Evolutionary conservation across 2,113 vertebrate genomes (phyloP), one percentile per base, ranked within the genome.

Genomic region (Quiscalus mexicanus): DNA sequence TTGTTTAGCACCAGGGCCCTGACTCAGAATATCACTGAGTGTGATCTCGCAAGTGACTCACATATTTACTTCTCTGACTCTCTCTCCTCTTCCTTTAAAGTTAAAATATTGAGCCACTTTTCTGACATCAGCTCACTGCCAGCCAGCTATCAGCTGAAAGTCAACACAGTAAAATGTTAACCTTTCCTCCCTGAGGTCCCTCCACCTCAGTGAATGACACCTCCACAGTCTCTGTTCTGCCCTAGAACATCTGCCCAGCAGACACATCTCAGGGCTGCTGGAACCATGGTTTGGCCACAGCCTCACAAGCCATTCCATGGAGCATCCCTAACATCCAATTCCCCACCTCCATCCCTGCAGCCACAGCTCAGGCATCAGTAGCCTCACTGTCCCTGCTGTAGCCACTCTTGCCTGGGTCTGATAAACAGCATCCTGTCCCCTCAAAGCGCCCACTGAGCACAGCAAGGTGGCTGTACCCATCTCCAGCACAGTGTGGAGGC

Each of bases 381-480:
- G 13, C 73, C 49, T 50, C 13, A 49, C 24, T 25, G 15, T 20
- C 11, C 27, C 23, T 6, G 3, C 55, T 39, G 21, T 17, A 50
- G 44, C 11, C 44, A 20, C 56, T 74, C 55, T 27, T 23, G 25
- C n/a, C 39, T 4, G 89, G 28, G 5, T 35, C 31, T 12, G 21
- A 15, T 4, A 8, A 45, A 22, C 23, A 50, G 20, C 56, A 49
- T 11, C 28, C 10, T 11, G 16, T 5, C 35, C 11, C 22, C 23
- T 24, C 2, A 2, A 33, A 64, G 64, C 3, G 35, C 52, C 55
- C 0, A 0, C 30, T 0, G 0, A 44, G 21, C 0, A 0, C 0
- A 1, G 33, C 7, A 24, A 63, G n/a, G 30, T 41, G 55, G 16
- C 73, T 8, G 13, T 12, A 24, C 15, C 23, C 47, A 16, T 1